Evolutionary conservation across 2,797 vertebrate genomes (phyloP), one percentile per base, ranked within the genome.

Genomic region (Poecile montanus): DNA sequence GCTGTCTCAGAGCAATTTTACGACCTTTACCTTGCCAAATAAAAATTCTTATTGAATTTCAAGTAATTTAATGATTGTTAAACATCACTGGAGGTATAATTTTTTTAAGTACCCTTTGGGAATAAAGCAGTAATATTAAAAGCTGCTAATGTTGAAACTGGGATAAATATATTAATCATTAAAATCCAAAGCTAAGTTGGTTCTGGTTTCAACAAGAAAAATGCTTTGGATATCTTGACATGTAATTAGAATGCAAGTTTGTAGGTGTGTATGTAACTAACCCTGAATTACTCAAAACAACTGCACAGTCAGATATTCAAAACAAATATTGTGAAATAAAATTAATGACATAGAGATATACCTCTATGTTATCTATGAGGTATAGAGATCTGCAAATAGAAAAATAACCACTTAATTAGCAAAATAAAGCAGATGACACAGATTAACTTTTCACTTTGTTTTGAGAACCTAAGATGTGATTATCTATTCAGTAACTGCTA

Each of bases 141-240:
- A 82, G 44, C 68, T 88, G n/a, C 16, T 80, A 45, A 67, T 65
- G 79, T 68, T 0, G 0, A 85, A 93, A 84, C 16, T 58, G 21
- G 36, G 85, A 74, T 83, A 85, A 95, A 92, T 80, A 92, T 91
- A 91, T 85, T 66, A 88, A 85, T 80, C 47, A 89, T 73, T 51
- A 89, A 92, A 94, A 93, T 75, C 11, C 53, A 85, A 75, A 87
- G 54, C 16, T 80, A 71, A 63, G 19, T 16, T 38, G 56, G 16
- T 34, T 74, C 53, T 77, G 18, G 79, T 91, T 94, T 92, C 60
- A 92, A 74, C 48, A 34, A 72, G 29, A 84, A 91, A 88, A 93
- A 63, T 45, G 14, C 10, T 93, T 87, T 77, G 54, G 40, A n/a
- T 74, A 67, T 48, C 63, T 54, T 85, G 78, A 80, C 65, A 77